phyloP scores from a whole-genome alignment of 2,113 vertebrate species.

The human region GRCh38 chrX:142113001-142113500 shows the following conservation, averaged over 20 bases:
- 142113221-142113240: neutral
- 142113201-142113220: neutral
- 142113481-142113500: neutral
- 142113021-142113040: neutral
- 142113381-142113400: neutral
- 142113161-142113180: neutral
- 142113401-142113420: neutral
- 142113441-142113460: neutral
- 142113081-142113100: neutral
- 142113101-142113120: neutral
- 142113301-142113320: neutral
- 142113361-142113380: neutral
- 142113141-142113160: neutral
- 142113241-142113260: neutral
- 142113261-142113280: neutral
- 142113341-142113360: neutral
- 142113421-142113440: neutral
- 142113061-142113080: neutral
- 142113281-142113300: neutral
- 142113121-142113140: neutral
- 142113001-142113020: neutral
- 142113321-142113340: neutral
- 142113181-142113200: neutral
- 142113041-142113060: neutral
- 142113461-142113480: neutral